These are phyloP conservation scores for Drosophila subsilvestris DNA, from an alignment of 2,888 invertebrate species.

Conservation along the genomic window DNA sequence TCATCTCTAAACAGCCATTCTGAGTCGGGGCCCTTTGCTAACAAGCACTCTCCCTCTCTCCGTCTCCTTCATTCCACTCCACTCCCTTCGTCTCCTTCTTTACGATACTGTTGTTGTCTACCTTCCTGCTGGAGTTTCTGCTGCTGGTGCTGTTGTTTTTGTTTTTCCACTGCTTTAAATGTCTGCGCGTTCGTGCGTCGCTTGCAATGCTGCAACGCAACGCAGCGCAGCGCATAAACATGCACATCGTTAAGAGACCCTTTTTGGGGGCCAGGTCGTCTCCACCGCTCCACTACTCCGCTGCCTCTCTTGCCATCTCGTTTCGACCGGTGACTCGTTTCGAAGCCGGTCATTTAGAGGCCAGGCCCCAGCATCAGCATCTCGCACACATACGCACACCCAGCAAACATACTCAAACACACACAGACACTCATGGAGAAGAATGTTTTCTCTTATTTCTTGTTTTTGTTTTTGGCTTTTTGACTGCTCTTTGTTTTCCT, in stretches of 20 bases:
- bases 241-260: constrained; percentile 68
- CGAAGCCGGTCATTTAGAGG: constrained; percentile 58
- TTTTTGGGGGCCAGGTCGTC: constrained; percentile 23
- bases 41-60: constrained; percentile 52
- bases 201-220: constrained; percentile 42
- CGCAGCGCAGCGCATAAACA: constrained; percentile 56
- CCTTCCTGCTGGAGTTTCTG: constrained; percentile 24
- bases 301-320: background rate
- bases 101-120: constrained; percentile 16
- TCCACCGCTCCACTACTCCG: background rate
- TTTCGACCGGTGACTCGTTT: constrained; percentile 55
- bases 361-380: constrained; percentile 31
- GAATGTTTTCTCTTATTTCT: constrained; percentile 24
- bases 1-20: constrained; percentile 35
- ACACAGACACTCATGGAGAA: constrained; percentile 20
- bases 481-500: constrained; percentile 63
- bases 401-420: constrained; percentile 23
- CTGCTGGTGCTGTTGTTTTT: constrained; percentile 17
- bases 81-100: background rate
- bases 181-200: constrained; percentile 57
- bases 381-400: constrained; percentile 37
- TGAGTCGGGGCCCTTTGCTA: constrained; percentile 62
- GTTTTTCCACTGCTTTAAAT: constrained; percentile 56
- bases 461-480: constrained; percentile 50
- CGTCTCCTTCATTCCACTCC: background rate